A percentile compares a stretch with the other conserved stretches of the same genome.
Conservation (phyloP, 2,113 vertebrate genomes). For the Montifringilla adamsi region DNA sequence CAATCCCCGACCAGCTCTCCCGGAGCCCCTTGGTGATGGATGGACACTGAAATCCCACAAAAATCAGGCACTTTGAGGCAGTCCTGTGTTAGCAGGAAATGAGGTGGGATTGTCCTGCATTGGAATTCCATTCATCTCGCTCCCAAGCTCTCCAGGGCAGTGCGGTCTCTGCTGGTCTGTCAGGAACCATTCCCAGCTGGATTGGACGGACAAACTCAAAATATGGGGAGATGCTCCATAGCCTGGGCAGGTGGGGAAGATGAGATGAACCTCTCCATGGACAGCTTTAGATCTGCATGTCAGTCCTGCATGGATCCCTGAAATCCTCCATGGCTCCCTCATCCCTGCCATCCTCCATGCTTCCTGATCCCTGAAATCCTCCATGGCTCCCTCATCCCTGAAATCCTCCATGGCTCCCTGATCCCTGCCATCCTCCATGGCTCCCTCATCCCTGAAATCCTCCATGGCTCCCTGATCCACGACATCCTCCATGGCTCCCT, state of each 20-base stretch:
- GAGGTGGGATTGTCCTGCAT: rapidly evolving
- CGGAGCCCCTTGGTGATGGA: not conserved
- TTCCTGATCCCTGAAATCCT: too few relatives aligned
- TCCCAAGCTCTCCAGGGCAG: rapidly evolving
- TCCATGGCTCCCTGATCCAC: not conserved
- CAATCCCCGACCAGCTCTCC: not conserved
- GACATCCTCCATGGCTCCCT: not conserved
- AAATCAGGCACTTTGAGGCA: not conserved
- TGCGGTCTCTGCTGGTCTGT: too few relatives aligned
- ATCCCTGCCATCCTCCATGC: not conserved
- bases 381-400: too few relatives aligned
- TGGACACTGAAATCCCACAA: not conserved
- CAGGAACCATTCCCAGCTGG: rapidly evolving
- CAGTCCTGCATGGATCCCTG: not conserved
- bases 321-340: not conserved
- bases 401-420: not conserved
- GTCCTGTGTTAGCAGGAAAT: not conserved
- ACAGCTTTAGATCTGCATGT: not conserved
- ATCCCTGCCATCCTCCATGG: rapidly evolving
- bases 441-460: not conserved
- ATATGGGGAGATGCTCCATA: not conserved
- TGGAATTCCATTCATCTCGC: rapidly evolving
- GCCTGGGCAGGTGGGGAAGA: too few relatives aligned
- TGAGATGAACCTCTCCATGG: not conserved
- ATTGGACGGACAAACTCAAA: rapidly evolving